These are phyloP conservation scores for Megathymus violae DNA, from an alignment of 1,140 invertebrate genomes.

Conservation along the genomic window DNA sequence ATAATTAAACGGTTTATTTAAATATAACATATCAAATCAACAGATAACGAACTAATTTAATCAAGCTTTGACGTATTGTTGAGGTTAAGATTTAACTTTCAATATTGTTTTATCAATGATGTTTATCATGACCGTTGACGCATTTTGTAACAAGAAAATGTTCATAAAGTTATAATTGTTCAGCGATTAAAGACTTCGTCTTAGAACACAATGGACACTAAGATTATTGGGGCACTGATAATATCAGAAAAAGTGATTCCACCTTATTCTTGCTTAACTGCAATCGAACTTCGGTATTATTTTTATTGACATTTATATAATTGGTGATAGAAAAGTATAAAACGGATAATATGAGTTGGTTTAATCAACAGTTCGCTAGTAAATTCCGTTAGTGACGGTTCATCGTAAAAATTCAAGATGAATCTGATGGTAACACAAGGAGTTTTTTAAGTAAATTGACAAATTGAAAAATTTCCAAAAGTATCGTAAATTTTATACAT, in stretches of 20 bases:
- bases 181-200: slow-evolving; percentile 23
- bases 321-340: slow-evolving; percentile 74
- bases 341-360: slow-evolving; percentile 58
- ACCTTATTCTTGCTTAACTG: slow-evolving; percentile 55
- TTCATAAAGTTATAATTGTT: slow-evolving; percentile 19
- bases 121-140: background rate
- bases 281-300: slow-evolving; percentile 57
- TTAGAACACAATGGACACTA: slow-evolving; percentile 23
- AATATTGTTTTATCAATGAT: slow-evolving; percentile 3
- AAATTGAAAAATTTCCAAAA: background rate
- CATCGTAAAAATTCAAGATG: slow-evolving; percentile 60
- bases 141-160: slow-evolving; percentile 13
- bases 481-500: slow-evolving; percentile 6
- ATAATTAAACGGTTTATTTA: too few species aligned
- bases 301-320: slow-evolving; percentile 75
- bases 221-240: slow-evolving; percentile 48
- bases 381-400: slow-evolving; percentile 61
- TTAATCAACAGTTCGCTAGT: slow-evolving; percentile 69
- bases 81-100: slow-evolving; percentile 25
- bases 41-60: too few species aligned
- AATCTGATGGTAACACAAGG: slow-evolving; percentile 50
- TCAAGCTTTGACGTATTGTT: background rate
- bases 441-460: slow-evolving; percentile 7
- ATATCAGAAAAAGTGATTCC: slow-evolving; percentile 48
- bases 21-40: too few species aligned